phyloP scores from a whole-genome alignment of 2,888 invertebrate species.

The Metopia argyrocephala region DNA sequence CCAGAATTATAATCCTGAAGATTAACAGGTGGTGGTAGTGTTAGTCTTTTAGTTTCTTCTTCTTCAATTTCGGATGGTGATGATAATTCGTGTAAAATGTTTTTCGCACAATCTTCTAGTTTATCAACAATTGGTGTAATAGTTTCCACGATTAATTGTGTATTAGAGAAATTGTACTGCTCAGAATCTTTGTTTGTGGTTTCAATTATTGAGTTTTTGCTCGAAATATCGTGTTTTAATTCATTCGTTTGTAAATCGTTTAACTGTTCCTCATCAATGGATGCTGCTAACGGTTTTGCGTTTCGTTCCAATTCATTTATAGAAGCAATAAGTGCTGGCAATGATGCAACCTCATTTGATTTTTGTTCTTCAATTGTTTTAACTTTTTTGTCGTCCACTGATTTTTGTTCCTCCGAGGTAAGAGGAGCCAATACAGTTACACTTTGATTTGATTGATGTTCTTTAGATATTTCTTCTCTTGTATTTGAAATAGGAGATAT shows the following conservation, averaged over 20 bases:
- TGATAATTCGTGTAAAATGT: too few species aligned
- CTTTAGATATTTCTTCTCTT: background rate
- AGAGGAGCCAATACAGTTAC: background rate
- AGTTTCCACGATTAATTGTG: conserved; percentile 66
- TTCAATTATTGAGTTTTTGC: background rate
- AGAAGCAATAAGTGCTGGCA: background rate
- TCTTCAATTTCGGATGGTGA: background rate
- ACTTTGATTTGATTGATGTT: conserved; percentile 9
- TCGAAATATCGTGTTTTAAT: background rate
- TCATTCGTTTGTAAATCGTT: background rate
- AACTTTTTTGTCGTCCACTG: background rate
- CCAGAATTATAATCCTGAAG: background rate
- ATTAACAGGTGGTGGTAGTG: conserved; percentile 55
- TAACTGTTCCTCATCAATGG: background rate
- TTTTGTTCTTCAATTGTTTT: background rate
- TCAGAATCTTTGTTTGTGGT: background rate
- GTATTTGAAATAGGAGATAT: background rate
- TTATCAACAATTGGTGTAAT: conserved; percentile 60
- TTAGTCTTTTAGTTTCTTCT: background rate
- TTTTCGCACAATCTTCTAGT: conserved; percentile 11
- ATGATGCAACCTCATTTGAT: background rate
- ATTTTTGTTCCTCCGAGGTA: background rate
- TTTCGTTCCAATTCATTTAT: background rate
- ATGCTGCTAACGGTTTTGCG: background rate
- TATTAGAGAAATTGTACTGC: conserved; percentile 19